A percentile compares a stretch with the other conserved stretches of the same genome.
phyloP scores from a whole-genome alignment of 2,888 invertebrate species.

The Caenorhabditis becei region DNA sequence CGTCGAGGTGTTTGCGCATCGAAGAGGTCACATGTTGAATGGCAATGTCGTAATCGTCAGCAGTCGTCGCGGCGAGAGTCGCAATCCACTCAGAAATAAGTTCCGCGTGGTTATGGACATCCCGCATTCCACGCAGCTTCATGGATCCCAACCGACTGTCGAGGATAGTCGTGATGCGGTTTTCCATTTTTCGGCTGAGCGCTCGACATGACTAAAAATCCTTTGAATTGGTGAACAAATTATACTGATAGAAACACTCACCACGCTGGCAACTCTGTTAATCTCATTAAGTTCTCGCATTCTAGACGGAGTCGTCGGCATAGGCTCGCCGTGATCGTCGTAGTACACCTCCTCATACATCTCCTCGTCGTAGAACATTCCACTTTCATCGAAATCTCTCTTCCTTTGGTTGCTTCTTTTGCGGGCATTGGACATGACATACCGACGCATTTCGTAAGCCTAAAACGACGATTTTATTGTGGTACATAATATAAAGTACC shows the following conservation, averaged over 20 bases:
- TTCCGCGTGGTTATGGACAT: slow-evolving; percentile 32
- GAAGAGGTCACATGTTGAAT: slow-evolving; percentile 37
- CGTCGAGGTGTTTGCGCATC: slow-evolving; percentile 55
- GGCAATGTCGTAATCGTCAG: slow-evolving; percentile 49
- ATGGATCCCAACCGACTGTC: slow-evolving; percentile 29
- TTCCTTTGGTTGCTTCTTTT: slow-evolving; percentile 7
- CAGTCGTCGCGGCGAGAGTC: slow-evolving; percentile 12
- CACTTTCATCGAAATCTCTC: slow-evolving; percentile 23
- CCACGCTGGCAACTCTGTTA: slow-evolving; percentile 29
- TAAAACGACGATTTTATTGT: slow-evolving; percentile 1
- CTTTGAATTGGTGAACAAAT: neutral
- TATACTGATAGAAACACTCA: too few relatives aligned
- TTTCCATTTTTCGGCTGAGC: slow-evolving; percentile 43
- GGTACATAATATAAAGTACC: neutral
- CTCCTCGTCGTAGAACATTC: slow-evolving; percentile 51
- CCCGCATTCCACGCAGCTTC: slow-evolving; percentile 11
- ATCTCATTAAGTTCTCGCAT: slow-evolving; percentile 17
- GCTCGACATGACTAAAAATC: slow-evolving; percentile 30
- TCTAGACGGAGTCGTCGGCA: neutral
- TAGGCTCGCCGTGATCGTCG: slow-evolving; percentile 35
- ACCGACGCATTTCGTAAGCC: slow-evolving; percentile 62
- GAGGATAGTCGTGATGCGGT: slow-evolving; percentile 27
- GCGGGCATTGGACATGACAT: slow-evolving; percentile 39
- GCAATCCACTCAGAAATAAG: slow-evolving; percentile 52
- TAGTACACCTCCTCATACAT: slow-evolving; percentile 53